Evolutionary conservation across 2,113 vertebrate genomes (phyloP), one percentile per base, ranked within the genome.

Genomic region (Gyps fulvus): DNA sequence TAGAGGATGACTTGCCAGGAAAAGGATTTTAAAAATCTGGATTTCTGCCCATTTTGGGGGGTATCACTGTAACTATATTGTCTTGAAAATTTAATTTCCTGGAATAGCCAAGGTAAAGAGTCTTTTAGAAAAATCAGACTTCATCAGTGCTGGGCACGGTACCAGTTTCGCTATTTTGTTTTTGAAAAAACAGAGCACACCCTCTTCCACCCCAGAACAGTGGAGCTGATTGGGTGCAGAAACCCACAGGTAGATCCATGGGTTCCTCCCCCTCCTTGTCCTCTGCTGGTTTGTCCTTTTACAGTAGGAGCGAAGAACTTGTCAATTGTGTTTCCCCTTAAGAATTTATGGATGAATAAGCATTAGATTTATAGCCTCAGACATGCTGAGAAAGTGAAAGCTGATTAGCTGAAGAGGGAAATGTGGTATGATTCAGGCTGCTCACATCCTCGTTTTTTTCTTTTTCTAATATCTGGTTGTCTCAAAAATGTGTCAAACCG

Each of bases 171-270:
- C 82, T 91, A 12, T 65, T 61, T 57, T 96, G 95, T 91, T 97
- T 89, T 88, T 80, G 90, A 88, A 79, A 90, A 95, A 95, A 94
- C 95, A 96, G 70, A 93, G 32, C 84, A 93, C 82, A 70, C 87
- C 90, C 54, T 77, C 38, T 43, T 72, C 58, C 0, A 0, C 31
- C 27, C 40, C 54, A 52, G 87, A 13, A 14, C 43, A 20, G 65
- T 9, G 47, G 49, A 52, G 34, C 3, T 72, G 74, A 57, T 10
- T 65, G 84, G 73, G 26, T 79, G 58, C 73, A 95, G 90, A 76
- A 79, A 63, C 70, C 11, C 17, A 6, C 66, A 63, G 73, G 89
- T 79, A 90, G 58, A 80, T 65, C 66, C 13, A 1, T 9, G 45
- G 77, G 40, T 76, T 61, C 72, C 49, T 65, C 61, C 70, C 40